phyloP scores from a whole-genome alignment of 2,797 vertebrate species.

The Orestias chungarensis region DNA sequence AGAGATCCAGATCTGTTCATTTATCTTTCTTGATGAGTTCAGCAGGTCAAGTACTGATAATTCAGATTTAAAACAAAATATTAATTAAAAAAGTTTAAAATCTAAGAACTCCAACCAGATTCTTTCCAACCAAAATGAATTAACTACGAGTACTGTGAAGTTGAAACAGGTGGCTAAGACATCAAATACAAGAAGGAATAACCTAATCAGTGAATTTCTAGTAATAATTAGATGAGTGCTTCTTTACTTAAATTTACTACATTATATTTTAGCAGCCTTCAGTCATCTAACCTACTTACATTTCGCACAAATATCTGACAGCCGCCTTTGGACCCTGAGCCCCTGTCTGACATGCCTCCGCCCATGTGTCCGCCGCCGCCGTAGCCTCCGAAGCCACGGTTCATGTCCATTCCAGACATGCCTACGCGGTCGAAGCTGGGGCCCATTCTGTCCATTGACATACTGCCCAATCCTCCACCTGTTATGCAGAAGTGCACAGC shows the following conservation, averaged over 20 bases:
- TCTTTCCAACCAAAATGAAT: not conserved
- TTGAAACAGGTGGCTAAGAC: not conserved
- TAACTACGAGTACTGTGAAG: not conserved
- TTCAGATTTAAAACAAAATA: too few relatives aligned
- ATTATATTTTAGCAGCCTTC: not conserved
- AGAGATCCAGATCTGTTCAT: not conserved
- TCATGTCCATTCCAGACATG: slow-evolving; percentile 89
- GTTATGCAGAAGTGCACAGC: slow-evolving; percentile 18
- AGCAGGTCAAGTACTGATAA: not conserved
- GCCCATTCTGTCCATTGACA: slow-evolving; percentile 94
- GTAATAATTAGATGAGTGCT: not conserved
- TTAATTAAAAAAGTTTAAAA: not conserved
- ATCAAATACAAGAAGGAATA: not conserved
- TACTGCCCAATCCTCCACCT: slow-evolving; percentile 91
- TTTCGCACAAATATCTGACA: slow-evolving; percentile 99
- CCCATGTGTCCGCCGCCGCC: slow-evolving; percentile 87
- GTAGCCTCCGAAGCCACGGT: slow-evolving; percentile 85
- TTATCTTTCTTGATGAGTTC: not conserved
- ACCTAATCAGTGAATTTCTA: not conserved
- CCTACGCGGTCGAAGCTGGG: slow-evolving; percentile 91
- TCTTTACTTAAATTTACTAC: not conserved
- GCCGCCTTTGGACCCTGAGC: slow-evolving; percentile 88
- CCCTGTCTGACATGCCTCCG: slow-evolving; percentile 87
- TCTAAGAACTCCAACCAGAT: not conserved
- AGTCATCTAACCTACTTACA: slow-evolving; percentile 77